Base-by-base conservation (phyloP, 2,113 vertebrate species). In the Bolborhynchus lineola region DNA sequence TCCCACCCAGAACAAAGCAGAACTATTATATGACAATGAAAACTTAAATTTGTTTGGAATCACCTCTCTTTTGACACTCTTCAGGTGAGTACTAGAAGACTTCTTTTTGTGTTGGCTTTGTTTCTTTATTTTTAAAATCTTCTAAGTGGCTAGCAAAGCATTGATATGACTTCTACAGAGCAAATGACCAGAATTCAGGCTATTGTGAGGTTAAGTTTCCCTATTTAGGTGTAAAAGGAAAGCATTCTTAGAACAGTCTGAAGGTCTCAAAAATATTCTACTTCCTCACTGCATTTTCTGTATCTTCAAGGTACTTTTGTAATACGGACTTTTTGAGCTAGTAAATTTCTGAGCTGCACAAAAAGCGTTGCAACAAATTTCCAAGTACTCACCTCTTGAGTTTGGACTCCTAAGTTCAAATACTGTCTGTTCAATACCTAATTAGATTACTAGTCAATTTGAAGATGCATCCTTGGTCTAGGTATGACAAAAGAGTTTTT, bases 1-100 rank as follows among this genome's bases (percentile, higher is more conserved):
- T 64, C 99, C 98, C 13, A 98, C 97, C 76, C 95, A 82, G 81
- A 99, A 99, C 97, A 99, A 99, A 97, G 99, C 98, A 1, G 98
- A 99, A 35, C 96, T 99, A 68, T 97, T 99, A 41, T 98, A 97
- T 47, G 97, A 97, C 29, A 98, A 98, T 76, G 98, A 98, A 47
- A 90, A 78, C 67, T 90, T 98, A 67, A 50, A 86, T 72, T 92
- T 96, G 26, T 90, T 93, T 24, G 97, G 98, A 75, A 96, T 95
- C 10, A 70, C 88, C 25, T 98, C 98, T 93, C 6, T 99, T 75
- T 96, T 99, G 65, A 96, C 90, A 3, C 97, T 99, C 28, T 99
- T 98, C 94, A 99, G 98, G 99, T 98, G 75, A 95, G 97, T 98
- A 90, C 62, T 86, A 49, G 31, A 85, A 50, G 13, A 2, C 25